Base-by-base conservation (phyloP, 2,888 invertebrate genomes). In the Leptopterna dolabrata region DNA sequence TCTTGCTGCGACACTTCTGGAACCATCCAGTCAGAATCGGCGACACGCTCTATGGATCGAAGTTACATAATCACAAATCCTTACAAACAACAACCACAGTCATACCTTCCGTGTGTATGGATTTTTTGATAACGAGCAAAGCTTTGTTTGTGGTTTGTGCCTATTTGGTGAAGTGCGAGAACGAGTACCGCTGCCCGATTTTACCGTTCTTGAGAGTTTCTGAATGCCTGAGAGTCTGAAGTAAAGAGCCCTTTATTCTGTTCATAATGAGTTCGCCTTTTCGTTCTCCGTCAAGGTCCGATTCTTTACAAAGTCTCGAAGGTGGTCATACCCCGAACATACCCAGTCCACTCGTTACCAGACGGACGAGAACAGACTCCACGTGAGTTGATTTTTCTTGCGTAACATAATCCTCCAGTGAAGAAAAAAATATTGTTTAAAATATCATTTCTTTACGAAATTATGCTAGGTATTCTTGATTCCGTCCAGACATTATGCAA, bases 261-360 rank as follows among this genome's bases (percentile, higher is more conserved):
- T 24, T 45, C 51, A 36, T 6, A 0, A 86, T 86, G 76, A 51
- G 41, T 86, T 76, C 78, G n/a, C 86, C 86, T 76, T 86, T 86
- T 41, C 76, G 85, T 0, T 85, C 85, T 36, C 85, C 85, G 45
- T 47, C 45, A 2, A 51, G 85, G 27, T 85, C 85, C 4, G 85
- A 85, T 73, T 73, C 73, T 47, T 16, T 85, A 27, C 73, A 71
- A 16, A 85, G 85, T 85, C 29, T 85, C 24, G 85, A 85, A n/a
- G 85, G 85, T 0, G 47, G 27, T 13, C 85, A 47, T 30, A 85
- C 76, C 73, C 86, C 63, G 19, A 41, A 16, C 14, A 55, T 96
- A 90, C 96, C 96, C 27, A 96, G 95, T 91, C 96, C 96, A 71
- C 95, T 96, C 90, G 95, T 96, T 89, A 96, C 96, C 16, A 94